These are phyloP conservation scores for Lasioglossum zephyrum DNA, from an alignment of 2,888 invertebrate genomes.

Conservation along the genomic window DNA sequence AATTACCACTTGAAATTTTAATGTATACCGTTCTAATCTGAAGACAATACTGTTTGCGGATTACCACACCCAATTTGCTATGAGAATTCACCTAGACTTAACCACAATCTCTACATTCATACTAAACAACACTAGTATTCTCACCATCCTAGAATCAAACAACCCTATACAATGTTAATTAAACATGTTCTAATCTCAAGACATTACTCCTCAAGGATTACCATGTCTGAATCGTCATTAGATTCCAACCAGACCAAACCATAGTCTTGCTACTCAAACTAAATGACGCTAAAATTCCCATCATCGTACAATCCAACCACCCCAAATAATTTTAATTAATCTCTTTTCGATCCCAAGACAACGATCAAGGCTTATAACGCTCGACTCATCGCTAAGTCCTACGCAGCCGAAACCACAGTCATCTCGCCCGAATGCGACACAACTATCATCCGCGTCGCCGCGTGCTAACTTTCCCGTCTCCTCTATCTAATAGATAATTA, in stretches of 20 bases:
- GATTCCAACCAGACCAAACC: neutral
- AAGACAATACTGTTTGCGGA: neutral
- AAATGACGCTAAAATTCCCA: neutral
- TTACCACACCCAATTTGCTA: neutral
- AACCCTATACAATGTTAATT: neutral
- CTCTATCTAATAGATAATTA: slow-evolving; percentile 39
- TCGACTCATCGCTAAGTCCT: neutral
- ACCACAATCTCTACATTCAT: neutral
- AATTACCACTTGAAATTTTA: neutral
- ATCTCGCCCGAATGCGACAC: neutral
- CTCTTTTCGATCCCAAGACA: neutral
- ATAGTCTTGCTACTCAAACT: neutral
- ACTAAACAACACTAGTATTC: neutral
- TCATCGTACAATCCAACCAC: neutral
- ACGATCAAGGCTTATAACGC: neutral
- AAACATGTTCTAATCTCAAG: neutral
- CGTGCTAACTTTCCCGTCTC: neutral
- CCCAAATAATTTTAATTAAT: neutral
- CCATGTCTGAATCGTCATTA: neutral
- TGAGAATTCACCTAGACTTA: neutral
- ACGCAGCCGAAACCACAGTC: neutral
- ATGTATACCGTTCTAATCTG: neutral
- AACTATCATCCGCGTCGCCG: neutral
- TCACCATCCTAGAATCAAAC: neutral
- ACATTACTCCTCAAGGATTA: neutral